Evolutionary conservation across 2,888 invertebrate species (phyloP).

Genomic region (Macaria liturata): DNA sequence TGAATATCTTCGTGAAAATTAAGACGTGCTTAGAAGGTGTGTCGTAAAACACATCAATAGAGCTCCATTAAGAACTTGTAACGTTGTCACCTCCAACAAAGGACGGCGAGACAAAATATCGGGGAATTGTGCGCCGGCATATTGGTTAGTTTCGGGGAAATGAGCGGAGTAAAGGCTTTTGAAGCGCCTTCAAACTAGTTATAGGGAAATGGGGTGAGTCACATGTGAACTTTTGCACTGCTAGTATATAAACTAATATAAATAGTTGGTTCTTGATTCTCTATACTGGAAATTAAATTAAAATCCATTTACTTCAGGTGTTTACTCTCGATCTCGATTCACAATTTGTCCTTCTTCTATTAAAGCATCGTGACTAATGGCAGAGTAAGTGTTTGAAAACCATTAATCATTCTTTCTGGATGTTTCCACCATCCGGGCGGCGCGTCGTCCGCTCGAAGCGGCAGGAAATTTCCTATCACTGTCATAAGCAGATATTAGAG

Average conservation of each 20-base stretch:
- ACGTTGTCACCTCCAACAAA: conserved; percentile 42
- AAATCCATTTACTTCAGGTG: too few species aligned
- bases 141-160: conserved; percentile 12
- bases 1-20: conserved; percentile 18
- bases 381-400: not conserved
- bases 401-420: conserved; percentile 5
- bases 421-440: conserved; percentile 8
- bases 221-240: too few species aligned
- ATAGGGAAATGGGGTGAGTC: too few species aligned
- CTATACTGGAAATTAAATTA: too few species aligned
- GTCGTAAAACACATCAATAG: conserved; percentile 15
- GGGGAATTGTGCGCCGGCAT: conserved; percentile 50
- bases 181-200: too few species aligned
- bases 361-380: not conserved
- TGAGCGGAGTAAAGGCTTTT: too few species aligned
- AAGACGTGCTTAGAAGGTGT: conserved; percentile 18
- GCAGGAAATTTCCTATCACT: conserved; percentile 32
- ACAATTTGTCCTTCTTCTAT: too few species aligned
- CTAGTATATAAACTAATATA: too few species aligned
- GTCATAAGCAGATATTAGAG: conserved; percentile 29
- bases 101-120: conserved; percentile 42
- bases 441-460: conserved; percentile 10
- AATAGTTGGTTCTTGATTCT: too few species aligned
- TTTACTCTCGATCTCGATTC: too few species aligned
- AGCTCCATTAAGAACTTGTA: conserved; percentile 24